Evolutionary conservation across 2,797 vertebrate genomes (phyloP).

Genomic region (Aeoliscus strigatus): DNA sequence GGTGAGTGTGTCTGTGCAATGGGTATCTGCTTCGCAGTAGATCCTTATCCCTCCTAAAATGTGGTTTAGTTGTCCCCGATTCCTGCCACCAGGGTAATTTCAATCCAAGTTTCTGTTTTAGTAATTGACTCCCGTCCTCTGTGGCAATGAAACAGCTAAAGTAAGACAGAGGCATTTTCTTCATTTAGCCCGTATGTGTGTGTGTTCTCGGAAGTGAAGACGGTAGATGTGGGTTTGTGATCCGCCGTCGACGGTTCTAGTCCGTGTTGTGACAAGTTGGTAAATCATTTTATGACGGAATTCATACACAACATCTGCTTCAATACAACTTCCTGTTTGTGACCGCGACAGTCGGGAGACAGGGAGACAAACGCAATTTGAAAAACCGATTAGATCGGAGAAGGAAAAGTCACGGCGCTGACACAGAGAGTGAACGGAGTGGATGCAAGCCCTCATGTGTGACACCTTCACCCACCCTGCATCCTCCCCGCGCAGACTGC

Average conservation of each 20-base stretch:
- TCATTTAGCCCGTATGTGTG: constrained; percentile 38
- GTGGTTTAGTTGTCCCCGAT: constrained; percentile 48
- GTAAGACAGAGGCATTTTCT: constrained; percentile 45
- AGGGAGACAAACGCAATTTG: too few relatives aligned
- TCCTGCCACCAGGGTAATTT: constrained; percentile 43
- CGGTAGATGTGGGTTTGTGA: constrained; percentile 44
- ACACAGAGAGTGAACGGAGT: constrained; percentile 27
- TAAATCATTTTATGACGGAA: too few relatives aligned
- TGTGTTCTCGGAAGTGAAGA: constrained; percentile 52
- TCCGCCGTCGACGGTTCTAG: constrained; percentile 16
- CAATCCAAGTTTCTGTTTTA: constrained; percentile 58
- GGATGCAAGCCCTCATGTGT: constrained; percentile 28
- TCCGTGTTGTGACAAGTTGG: constrained; percentile 27
- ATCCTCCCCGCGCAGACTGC: constrained; percentile 43
- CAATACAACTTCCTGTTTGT: too few relatives aligned
- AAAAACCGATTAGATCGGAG: too few relatives aligned
- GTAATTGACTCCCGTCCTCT: constrained; percentile 48
- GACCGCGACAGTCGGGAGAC: too few relatives aligned
- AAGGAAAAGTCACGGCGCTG: constrained; percentile 8
- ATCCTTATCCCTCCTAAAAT: constrained; percentile 41
- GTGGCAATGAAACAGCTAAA: constrained; percentile 45
- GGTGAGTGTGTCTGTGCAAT: constrained; percentile 11
- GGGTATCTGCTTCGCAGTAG: constrained; percentile 25
- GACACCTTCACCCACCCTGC: constrained; percentile 46
- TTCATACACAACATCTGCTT: too few relatives aligned